Evolutionary conservation across 2,113 vertebrate species (phyloP), one percentile per base, ranked within the genome.

Genomic region (Nycticebus coucang): DNA sequence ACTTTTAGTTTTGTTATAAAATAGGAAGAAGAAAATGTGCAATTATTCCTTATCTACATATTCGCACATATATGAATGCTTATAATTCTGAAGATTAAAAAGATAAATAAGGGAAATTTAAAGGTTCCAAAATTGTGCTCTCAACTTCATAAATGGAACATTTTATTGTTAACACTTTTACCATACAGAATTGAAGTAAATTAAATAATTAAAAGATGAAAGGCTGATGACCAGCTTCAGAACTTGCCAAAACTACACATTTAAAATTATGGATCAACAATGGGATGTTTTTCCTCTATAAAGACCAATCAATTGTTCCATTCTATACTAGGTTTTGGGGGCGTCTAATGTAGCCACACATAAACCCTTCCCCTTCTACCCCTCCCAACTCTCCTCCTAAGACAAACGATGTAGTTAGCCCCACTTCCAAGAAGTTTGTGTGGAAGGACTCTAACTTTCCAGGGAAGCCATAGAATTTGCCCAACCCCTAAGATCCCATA

Each of bases 191-290:
- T 45, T 90, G 33, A 37, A 62, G 53, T 60, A 86, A 74, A 82
- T 50, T 71, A 89, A 35, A 45, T 35, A 72, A 41, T 90, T 41
- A 72, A 84, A 96, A 95, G 35, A 18, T 21, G 71, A 96, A 96
- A 97, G 41, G 57, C 8, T 50, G 66, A 33, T 86, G 60, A 95
- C 28, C 75, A 92, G 57, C 4, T 18, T 64, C 55, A 79, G 55
- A 86, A 72, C 2, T 87, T 93, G 53, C 87, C 91, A 97, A 30
- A 89, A 59, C 82, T 88, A 89, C 71, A 97, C 85, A 96, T 97
- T 94, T 92, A 96, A 94, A 97, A 96, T 96, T 91, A 82, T 75
- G 82, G 97, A 91, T 95, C 74, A 97, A 93, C 75, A 96, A 96
- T 45, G 97, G 80, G 74, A 97, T 97, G 71, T 83, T 79, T 97